Evolutionary conservation across 2,797 vertebrate genomes (phyloP).

Genomic region (Eurystomus glaucurus): DNA sequence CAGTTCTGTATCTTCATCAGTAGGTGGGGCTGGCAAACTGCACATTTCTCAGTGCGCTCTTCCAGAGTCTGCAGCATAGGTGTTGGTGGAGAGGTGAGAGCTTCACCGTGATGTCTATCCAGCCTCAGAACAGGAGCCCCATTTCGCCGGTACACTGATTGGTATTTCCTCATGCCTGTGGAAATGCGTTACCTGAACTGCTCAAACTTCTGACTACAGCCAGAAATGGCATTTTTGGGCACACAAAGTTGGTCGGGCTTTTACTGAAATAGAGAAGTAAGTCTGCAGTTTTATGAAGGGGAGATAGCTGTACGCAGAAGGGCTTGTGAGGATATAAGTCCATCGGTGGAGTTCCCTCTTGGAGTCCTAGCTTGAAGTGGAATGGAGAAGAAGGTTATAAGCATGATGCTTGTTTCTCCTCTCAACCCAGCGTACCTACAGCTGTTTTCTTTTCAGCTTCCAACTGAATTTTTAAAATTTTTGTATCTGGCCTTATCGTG

Average conservation of each 20-base stretch:
- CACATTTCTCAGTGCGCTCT: neutral
- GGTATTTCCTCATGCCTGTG: rapidly evolving
- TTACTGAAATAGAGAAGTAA: neutral
- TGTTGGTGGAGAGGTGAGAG: neutral
- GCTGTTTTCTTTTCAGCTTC: neutral
- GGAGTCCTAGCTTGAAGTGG: neutral
- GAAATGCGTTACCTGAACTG: neutral
- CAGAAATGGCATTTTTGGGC: rapidly evolving
- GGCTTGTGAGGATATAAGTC: rapidly evolving
- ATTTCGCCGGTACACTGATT: rapidly evolving
- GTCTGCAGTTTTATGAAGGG: neutral
- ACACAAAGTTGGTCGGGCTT: rapidly evolving
- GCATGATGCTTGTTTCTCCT: neutral
- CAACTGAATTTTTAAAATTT: neutral
- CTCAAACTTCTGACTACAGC: neutral
- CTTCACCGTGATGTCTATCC: rapidly evolving
- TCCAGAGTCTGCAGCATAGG: rapidly evolving
- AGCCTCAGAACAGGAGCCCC: neutral
- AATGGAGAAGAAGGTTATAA: neutral
- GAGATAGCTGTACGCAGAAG: neutral
- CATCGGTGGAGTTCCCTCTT: neutral
- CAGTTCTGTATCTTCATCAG: slow-evolving; percentile 16
- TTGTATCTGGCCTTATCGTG: neutral
- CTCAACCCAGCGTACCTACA: neutral
- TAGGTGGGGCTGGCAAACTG: slow-evolving; percentile 61